Evolutionary conservation across 2,113 vertebrate species (phyloP).

Genomic region (Sakesphorus luctuosus): DNA sequence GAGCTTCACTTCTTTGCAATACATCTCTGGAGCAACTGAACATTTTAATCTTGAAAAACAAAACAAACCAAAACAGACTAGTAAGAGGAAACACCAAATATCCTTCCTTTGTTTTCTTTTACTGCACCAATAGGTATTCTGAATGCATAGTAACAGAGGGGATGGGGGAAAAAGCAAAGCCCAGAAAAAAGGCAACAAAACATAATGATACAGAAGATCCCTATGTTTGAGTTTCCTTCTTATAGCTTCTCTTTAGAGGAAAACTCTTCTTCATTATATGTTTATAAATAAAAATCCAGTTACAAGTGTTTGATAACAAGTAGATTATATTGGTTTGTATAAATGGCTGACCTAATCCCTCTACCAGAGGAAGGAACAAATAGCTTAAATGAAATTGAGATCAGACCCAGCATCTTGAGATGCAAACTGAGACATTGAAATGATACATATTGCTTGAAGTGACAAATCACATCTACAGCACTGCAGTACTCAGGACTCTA

Average conservation of each 20-base stretch:
- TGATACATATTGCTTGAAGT: neutral
- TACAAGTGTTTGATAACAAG: neutral
- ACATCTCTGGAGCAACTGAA: neutral
- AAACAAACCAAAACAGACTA: neutral
- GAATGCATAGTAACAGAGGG: neutral
- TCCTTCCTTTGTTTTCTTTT: constrained; percentile 3
- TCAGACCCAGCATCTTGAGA: neutral
- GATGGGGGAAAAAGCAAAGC: neutral
- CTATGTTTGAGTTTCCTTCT: neutral
- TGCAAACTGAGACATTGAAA: neutral
- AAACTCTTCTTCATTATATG: neutral
- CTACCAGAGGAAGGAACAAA: neutral
- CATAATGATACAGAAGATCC: neutral
- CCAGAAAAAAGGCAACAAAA: neutral
- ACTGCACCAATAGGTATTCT: neutral
- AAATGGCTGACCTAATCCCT: neutral
- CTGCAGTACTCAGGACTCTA: neutral
- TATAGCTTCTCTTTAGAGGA: neutral
- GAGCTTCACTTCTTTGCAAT: neutral
- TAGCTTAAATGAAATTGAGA: neutral
- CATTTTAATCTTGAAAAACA: neutral
- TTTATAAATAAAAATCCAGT: neutral
- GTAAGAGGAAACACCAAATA: neutral
- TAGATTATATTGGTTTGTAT: neutral
- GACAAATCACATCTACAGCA: constrained; percentile 18